These are phyloP conservation scores for Ctenopoma multispine DNA, from an alignment of 2,797 vertebrate species.

Conservation along the genomic window DNA sequence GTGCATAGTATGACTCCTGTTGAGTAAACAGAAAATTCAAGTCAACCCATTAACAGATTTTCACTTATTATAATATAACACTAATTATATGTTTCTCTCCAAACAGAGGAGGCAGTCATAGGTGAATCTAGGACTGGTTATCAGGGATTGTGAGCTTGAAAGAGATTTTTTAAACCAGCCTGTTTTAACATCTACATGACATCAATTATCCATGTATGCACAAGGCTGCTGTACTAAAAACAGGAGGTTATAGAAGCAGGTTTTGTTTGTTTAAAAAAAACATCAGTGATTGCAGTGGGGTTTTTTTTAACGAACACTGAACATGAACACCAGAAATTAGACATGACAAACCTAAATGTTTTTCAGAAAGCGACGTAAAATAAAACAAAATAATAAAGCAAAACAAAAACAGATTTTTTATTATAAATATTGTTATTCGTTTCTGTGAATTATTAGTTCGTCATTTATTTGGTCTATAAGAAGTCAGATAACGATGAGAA, in stretches of 20 bases:
- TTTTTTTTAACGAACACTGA: background rate
- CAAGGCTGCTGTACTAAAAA: constrained; percentile 43
- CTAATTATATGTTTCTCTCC: no score
- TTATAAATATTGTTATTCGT: background rate
- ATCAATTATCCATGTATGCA: constrained; percentile 60
- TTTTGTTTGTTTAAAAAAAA: constrained; percentile 38
- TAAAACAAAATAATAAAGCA: background rate
- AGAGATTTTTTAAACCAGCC: constrained; percentile 50
- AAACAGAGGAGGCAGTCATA: constrained; percentile 16
- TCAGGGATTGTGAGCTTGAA: constrained; percentile 35
- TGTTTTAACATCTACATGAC: constrained; percentile 55
- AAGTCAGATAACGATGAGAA: background rate
- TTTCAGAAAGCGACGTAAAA: background rate
- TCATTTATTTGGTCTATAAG: background rate
- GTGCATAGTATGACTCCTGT: constrained; percentile 2
- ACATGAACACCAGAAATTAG: background rate
- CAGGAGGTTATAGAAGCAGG: constrained; percentile 44
- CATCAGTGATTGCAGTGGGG: background rate
- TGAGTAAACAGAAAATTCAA: background rate
- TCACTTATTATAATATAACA: constrained; percentile 6
- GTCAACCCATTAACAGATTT: background rate
- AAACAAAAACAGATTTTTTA: background rate
- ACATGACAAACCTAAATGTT: constrained; percentile 1
- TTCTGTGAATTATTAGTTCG: background rate
- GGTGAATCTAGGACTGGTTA: constrained; percentile 42